phyloP scores from a whole-genome alignment of 2,797 vertebrate genomes.

The Coilia nasus region DNA sequence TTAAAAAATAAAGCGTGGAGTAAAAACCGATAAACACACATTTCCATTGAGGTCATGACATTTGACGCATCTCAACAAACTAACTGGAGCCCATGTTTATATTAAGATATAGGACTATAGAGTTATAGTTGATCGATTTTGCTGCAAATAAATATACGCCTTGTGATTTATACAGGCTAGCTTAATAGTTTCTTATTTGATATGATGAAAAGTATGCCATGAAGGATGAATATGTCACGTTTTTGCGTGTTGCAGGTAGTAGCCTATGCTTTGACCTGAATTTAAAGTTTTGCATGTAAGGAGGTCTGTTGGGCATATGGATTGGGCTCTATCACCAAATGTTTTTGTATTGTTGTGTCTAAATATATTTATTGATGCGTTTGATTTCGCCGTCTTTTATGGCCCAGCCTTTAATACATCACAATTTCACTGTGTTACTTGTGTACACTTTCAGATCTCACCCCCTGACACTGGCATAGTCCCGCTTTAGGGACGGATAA shows the following conservation, averaged over 20 bases:
- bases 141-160: background rate
- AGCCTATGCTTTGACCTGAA: background rate
- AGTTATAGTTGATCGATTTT: background rate
- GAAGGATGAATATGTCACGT: background rate
- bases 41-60: background rate
- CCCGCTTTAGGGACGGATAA: background rate
- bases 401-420: background rate
- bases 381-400: background rate
- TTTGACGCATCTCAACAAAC: background rate
- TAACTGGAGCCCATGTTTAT: background rate
- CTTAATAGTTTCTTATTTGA: background rate
- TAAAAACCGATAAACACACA: background rate
- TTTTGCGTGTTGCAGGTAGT: background rate
- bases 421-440: background rate
- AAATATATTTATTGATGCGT: background rate
- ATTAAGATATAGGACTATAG: background rate
- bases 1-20: too few relatives aligned
- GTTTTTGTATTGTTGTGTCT: background rate
- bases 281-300: background rate
- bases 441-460: background rate
- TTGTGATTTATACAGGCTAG: too few relatives aligned
- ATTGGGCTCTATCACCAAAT: background rate
- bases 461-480: background rate
- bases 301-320: background rate
- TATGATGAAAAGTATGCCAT: background rate